phyloP scores from a whole-genome alignment of 1,140 invertebrate genomes.

The Armadillidium nasatum region DNA sequence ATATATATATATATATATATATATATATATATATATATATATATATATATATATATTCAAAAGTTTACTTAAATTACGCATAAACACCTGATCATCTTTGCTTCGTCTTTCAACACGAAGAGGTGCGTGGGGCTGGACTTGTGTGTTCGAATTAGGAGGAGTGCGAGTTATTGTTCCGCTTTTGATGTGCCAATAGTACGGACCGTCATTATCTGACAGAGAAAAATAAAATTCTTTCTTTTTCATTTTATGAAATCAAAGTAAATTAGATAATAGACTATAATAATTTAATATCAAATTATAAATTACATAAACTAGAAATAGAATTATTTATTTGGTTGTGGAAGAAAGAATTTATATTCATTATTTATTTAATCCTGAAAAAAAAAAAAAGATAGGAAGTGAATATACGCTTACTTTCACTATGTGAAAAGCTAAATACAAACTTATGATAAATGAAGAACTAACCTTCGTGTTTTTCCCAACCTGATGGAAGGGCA shows the following conservation, averaged over 20 bases:
- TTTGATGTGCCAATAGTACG: conserved; percentile 98
- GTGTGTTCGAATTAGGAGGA: conserved; percentile 54
- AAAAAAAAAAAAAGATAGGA: neutral
- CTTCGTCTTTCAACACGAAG: conserved; percentile 31
- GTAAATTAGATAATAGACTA: too few relatives aligned
- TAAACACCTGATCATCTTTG: conserved; percentile 41
- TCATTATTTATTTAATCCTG: too few relatives aligned
- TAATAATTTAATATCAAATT: neutral
- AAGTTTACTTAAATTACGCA: too few relatives aligned
- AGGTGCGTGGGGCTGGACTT: conserved; percentile 24
- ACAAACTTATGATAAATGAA: too few relatives aligned
- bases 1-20: too few relatives aligned
- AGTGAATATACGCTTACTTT: neutral
- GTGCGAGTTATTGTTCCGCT: conserved; percentile 94
- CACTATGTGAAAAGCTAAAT: neutral
- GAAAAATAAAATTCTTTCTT: conserved; percentile 45
- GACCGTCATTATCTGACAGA: conserved; percentile 83
- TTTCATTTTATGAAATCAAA: too few relatives aligned
- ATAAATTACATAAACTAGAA: neutral
- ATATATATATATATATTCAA: too few relatives aligned
- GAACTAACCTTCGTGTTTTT: conserved; percentile 82
- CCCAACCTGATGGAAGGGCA: conserved; percentile 76
- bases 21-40: too few relatives aligned
- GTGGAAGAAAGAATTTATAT: too few relatives aligned
- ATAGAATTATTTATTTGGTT: too few relatives aligned